Conservation (phyloP, 1,140 invertebrate genomes). For the Lepidostoma basale region DNA sequence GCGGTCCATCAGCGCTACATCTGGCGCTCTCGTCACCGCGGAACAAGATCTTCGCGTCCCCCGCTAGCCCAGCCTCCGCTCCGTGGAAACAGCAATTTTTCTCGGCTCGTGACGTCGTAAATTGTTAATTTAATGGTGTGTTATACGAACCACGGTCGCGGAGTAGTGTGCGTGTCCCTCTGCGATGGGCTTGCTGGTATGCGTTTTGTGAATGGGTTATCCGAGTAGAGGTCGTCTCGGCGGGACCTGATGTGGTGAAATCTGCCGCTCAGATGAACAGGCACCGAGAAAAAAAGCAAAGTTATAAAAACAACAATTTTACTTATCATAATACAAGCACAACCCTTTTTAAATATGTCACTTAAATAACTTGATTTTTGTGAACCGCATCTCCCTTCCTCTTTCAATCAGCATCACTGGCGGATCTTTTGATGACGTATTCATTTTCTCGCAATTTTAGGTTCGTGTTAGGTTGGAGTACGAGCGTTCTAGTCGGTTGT, state of each 20-base stretch:
- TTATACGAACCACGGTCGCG: background rate
- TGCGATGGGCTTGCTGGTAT: background rate
- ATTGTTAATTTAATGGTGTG: constrained; percentile 15
- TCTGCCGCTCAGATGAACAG: background rate
- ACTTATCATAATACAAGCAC: no score
- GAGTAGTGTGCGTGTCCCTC: background rate
- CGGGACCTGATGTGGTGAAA: background rate
- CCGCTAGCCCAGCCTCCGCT: background rate
- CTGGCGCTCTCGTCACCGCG: background rate
- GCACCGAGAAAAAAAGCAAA: constrained; percentile 1
- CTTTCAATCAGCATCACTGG: constrained; percentile 3
- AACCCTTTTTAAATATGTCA: background rate
- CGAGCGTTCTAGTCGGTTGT: no score
- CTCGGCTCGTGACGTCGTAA: constrained; percentile 6
- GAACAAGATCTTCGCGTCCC: background rate
- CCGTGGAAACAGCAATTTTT: constrained; percentile 6
- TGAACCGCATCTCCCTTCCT: background rate
- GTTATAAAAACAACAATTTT: no score
- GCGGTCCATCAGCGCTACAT: background rate
- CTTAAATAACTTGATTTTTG: no score
- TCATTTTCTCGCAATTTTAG: background rate
- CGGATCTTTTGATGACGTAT: constrained; percentile 11
- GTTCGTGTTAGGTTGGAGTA: background rate
- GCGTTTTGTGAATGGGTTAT: constrained; percentile 21
- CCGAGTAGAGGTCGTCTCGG: background rate